Base-by-base conservation (phyloP, 2,797 vertebrate species). In the Lutjanus argentimaculatus region DNA sequence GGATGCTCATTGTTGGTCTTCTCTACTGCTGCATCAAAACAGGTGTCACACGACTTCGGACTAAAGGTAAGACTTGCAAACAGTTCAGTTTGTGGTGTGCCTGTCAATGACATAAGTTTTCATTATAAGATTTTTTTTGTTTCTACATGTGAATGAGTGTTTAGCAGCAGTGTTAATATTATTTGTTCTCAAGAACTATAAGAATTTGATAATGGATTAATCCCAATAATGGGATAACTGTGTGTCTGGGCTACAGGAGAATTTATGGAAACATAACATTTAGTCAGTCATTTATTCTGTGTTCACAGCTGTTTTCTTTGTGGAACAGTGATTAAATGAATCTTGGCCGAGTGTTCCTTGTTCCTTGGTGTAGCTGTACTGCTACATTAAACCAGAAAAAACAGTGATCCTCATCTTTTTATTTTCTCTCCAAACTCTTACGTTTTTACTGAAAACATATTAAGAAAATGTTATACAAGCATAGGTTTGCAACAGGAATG, bases 41-140 rank as follows among this genome's bases (percentile, higher is more conserved):
- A 57, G 69, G 77, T 10, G 79, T 71, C 22, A 15, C 73, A 1
- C 67, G 3, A 17, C 52, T 2, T 40, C 79, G 4, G 21, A 58
- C 40, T 43, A 67, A 77, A 85, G 90, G 93, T 93, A 82, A 87
- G 88, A 58, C 49, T 4, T 42, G 48, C 11, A 15, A 72, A 12
- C 10, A 16, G 6, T 43, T 69, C 12, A 6, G 6, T 53, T 62
- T 51, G 2, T 67, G 53, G 2, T 55, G 11, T 40, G 9, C 3
- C 3, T 61, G 16, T 58, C 22, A 25, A 4, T 69, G 0, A 15
- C 25, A 7, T 7, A 25, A 11, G 5, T 40, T 66, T 22, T 40
- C 1, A 49, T 11, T 70, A 8, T 4, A 55, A 48, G 22, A 25
- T 12, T 14, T 22, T 59, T 15, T 25, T n/a, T 53, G 3, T 36